A percentile compares a stretch with the other conserved stretches of the same genome.
Evolutionary conservation across 2,113 vertebrate genomes (phyloP).

Genomic region (Merops nubicus): DNA sequence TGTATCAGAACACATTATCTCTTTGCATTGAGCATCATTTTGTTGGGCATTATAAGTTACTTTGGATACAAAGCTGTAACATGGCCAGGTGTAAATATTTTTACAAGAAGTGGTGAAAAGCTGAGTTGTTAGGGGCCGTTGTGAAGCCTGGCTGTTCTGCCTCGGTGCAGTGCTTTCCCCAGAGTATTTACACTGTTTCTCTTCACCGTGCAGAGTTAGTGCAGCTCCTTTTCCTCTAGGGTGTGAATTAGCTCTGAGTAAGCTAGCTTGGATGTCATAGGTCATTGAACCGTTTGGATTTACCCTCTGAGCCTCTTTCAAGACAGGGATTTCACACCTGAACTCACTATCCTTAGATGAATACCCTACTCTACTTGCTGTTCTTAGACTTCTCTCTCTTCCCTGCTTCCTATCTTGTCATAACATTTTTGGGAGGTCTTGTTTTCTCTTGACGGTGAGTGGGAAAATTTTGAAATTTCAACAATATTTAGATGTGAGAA

Average conservation of each 20-base stretch:
- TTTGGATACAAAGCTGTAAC: neutral
- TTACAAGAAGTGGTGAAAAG: neutral
- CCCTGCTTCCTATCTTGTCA: neutral
- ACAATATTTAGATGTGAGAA: neutral
- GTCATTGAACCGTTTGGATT: neutral
- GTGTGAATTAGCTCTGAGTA: neutral
- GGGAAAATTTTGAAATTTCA: neutral
- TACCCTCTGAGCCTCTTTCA: neutral
- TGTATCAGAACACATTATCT: neutral
- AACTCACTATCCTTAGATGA: neutral
- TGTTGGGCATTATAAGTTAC: neutral
- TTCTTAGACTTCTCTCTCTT: neutral
- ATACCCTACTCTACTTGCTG: neutral
- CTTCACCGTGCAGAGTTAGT: neutral
- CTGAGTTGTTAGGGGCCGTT: neutral
- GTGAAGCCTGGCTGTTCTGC: neutral
- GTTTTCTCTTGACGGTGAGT: neutral
- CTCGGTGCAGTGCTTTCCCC: neutral
- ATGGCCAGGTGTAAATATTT: neutral
- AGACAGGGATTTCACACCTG: neutral
- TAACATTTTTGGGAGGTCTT: neutral
- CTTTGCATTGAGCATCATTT: neutral
- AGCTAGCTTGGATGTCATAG: neutral
- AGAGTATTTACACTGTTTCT: neutral
- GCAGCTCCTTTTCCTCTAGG: neutral